Percentiles rank a stretch among this genome's conserved stretches.
phyloP scores from a whole-genome alignment of 2,113 vertebrate genomes.

The Pyxicephalus adspersus region DNA sequence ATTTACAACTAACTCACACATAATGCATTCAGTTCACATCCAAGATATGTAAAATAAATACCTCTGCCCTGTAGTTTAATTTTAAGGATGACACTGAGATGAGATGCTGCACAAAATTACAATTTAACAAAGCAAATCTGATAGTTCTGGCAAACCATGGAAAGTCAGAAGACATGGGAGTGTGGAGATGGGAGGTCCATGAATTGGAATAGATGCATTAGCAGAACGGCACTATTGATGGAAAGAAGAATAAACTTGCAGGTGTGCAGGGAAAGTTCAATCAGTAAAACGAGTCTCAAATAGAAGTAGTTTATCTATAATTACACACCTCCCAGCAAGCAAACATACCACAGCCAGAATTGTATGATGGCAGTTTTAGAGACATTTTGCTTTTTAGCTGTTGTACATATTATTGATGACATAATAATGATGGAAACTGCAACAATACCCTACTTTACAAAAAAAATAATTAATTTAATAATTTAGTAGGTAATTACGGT shows the following conservation, averaged over 20 bases:
- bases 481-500: too few relatives aligned
- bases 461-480: too few relatives aligned
- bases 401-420: too few relatives aligned
- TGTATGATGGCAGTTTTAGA: too few relatives aligned
- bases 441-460: too few relatives aligned
- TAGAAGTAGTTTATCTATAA: too few relatives aligned
- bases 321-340: too few relatives aligned
- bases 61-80: slow-evolving; percentile 63
- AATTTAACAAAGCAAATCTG: slow-evolving; percentile 60
- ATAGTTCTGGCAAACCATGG: slow-evolving; percentile 63
- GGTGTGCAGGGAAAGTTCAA: neutral
- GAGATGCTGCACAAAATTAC: slow-evolving; percentile 62
- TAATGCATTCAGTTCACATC: slow-evolving; percentile 67
- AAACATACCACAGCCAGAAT: too few relatives aligned
- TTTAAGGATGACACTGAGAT: slow-evolving; percentile 62
- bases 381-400: too few relatives aligned
- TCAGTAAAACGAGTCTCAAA: too few relatives aligned
- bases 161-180: neutral
- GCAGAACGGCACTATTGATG: neutral
- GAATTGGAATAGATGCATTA: slow-evolving; percentile 5
- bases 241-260: neutral
- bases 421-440: too few relatives aligned
- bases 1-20: slow-evolving; percentile 63
- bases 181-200: neutral
- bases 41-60: slow-evolving; percentile 61